A percentile compares a stretch with the other conserved stretches of the same genome.
phyloP scores from a whole-genome alignment of 2,113 vertebrate genomes.

The Pluvialis apricaria region DNA sequence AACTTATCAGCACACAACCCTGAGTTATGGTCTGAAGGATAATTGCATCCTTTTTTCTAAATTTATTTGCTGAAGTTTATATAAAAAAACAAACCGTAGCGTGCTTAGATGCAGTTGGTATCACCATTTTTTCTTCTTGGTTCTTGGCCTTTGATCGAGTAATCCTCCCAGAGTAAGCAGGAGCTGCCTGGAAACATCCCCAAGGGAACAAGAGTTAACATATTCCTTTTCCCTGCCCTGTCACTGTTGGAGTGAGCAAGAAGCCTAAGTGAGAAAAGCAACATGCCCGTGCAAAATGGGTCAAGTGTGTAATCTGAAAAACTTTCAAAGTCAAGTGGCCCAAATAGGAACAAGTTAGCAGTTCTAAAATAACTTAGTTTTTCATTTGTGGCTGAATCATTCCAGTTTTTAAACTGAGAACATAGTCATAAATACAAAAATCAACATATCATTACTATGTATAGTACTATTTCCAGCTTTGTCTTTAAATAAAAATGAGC shows the following conservation, averaged over 20 bases:
- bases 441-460: not conserved
- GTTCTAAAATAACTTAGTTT: not conserved
- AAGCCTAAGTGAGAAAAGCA: not conserved
- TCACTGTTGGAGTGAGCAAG: not conserved
- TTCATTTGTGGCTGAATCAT: not conserved
- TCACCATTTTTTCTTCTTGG: slow-evolving; percentile 46
- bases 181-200: slow-evolving; percentile 53
- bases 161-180: slow-evolving; percentile 51
- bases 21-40: not conserved
- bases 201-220: not conserved
- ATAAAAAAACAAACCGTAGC: not conserved
- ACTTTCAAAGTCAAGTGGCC: not conserved
- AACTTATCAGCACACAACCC: not conserved
- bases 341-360: not conserved
- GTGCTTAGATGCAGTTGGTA: not conserved
- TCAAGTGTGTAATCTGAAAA: not conserved
- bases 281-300: not conserved
- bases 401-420: not conserved
- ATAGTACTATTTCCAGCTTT: not conserved
- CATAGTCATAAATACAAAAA: not conserved
- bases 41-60: not conserved
- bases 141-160: slow-evolving; percentile 73
- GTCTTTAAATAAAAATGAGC: not conserved
- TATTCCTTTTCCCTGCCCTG: fast-evolving
- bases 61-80: not conserved